Conservation (phyloP, 2,797 vertebrate species). For the Danio tinwini region DNA sequence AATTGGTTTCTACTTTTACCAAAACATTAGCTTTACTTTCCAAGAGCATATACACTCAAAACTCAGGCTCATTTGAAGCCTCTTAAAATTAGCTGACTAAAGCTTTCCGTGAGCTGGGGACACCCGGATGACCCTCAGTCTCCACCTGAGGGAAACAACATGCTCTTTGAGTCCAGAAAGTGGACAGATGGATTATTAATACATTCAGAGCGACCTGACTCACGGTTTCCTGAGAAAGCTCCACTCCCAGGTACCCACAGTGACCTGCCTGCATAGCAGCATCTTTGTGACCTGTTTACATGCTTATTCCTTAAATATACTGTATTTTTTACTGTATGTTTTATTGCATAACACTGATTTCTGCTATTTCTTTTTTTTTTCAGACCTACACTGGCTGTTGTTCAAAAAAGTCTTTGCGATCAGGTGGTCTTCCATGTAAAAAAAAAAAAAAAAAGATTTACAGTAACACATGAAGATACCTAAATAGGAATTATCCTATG, state of each 20-base stretch:
- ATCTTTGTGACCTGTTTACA: slow-evolving; percentile 49
- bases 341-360: slow-evolving; percentile 1
- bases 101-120: slow-evolving; percentile 47
- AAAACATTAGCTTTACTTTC: slow-evolving; percentile 1
- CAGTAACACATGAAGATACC: not conserved
- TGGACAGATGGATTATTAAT: slow-evolving; percentile 38
- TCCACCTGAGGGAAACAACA: slow-evolving; percentile 36
- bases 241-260: slow-evolving; percentile 45
- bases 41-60: not conserved
- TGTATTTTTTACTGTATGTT: slow-evolving; percentile 24
- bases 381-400: not conserved
- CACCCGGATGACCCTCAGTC: slow-evolving; percentile 38
- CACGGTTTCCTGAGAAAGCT: slow-evolving; percentile 45
- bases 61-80: slow-evolving; percentile 11
- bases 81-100: slow-evolving; percentile 39
- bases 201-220: slow-evolving; percentile 36
- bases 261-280: slow-evolving; percentile 43
- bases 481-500: slow-evolving; percentile 19
- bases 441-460: slow-evolving; percentile 35
- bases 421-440: not conserved
- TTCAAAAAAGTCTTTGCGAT: not conserved
- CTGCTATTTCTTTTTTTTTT: not conserved
- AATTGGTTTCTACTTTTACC: not conserved
- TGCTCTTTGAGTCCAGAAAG: slow-evolving; percentile 28
- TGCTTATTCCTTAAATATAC: slow-evolving; percentile 26